Percentiles rank a stretch among this genome's conserved stretches.
Evolutionary conservation across 2,797 vertebrate species (phyloP).

Genomic region (Choloepus didactylus): DNA sequence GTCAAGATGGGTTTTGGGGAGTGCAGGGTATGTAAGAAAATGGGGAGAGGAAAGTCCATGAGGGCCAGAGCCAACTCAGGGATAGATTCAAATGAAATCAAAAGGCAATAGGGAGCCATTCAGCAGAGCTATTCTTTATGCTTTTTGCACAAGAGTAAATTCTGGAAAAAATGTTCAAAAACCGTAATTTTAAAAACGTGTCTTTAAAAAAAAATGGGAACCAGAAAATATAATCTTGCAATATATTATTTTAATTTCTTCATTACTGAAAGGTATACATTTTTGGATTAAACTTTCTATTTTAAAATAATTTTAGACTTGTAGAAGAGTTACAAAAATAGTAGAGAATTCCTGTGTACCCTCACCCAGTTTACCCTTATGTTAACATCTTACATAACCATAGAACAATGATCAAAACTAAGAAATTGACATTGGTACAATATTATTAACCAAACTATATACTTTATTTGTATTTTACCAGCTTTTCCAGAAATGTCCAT

Average conservation of each 20-base stretch:
- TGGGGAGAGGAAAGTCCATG: background rate
- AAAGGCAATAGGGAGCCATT: background rate
- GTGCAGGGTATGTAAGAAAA: background rate
- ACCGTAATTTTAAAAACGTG: background rate
- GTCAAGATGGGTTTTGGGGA: background rate
- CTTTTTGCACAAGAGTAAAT: background rate
- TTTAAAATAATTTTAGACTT: constrained; percentile 4
- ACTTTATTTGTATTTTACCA: background rate
- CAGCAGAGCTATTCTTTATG: background rate
- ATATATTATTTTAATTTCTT: background rate
- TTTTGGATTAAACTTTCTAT: background rate
- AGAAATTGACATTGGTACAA: background rate
- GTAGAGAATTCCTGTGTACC: background rate
- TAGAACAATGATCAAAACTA: background rate
- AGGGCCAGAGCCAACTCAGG: background rate
- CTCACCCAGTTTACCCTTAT: background rate
- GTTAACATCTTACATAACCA: background rate
- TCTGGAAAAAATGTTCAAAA: background rate
- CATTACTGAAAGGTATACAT: background rate
- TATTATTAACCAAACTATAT: background rate
- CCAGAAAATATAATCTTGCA: background rate
- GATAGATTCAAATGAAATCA: background rate
- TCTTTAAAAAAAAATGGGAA: background rate
- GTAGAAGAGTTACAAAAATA: background rate
- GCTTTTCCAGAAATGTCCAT: background rate